Evolutionary conservation across 2,797 vertebrate species (phyloP), one percentile per base, ranked within the genome.

Genomic region (Selene dorsalis): DNA sequence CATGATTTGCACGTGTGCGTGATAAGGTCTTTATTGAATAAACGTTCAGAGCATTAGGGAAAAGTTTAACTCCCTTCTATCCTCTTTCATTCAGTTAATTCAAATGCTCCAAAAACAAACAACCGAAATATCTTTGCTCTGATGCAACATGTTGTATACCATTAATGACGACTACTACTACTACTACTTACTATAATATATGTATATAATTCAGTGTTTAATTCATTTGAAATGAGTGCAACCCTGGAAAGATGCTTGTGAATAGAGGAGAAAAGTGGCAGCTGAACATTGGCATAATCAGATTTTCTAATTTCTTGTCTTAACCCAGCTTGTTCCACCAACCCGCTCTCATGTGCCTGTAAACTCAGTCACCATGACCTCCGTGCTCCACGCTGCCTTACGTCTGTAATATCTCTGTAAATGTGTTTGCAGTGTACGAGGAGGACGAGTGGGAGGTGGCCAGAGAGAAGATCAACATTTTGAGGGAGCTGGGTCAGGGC

Each of bases 371-470:
- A 6, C 24, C 7, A 12, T 39, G 2, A 69, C 38, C 32, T 35
- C 32, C 32, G 9, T 8, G 32, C 32, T 35, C 32, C 32, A 35
- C 7, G 6, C 32, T 8, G 32, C 32, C 32, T 8, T 35, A 8
- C 32, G 7, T 35, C 32, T 35, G 1, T 79, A 20, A 77, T 4
- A 7, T 32, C 2, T 12, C 52, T 56, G 59, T 13, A 78, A 65
- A 75, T 82, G 69, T 87, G 20, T 48, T 79, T 71, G 28, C 94
- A 98, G 94, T 99, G 79, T 99, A 99, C 0, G 96, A 98, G 86
- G 97, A 97, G 0, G 98, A 99, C 0, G 98, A 99, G 58, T 99
- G 98, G 98, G 98, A 99, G 88, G 97, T 99, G 52, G 89, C 94
- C 0, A 95, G 98, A 24, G 98, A 99, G 3, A 99, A 98, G 93